Evolutionary conservation across 2,113 vertebrate genomes (phyloP).

Genomic region (Pardalotus punctatus): DNA sequence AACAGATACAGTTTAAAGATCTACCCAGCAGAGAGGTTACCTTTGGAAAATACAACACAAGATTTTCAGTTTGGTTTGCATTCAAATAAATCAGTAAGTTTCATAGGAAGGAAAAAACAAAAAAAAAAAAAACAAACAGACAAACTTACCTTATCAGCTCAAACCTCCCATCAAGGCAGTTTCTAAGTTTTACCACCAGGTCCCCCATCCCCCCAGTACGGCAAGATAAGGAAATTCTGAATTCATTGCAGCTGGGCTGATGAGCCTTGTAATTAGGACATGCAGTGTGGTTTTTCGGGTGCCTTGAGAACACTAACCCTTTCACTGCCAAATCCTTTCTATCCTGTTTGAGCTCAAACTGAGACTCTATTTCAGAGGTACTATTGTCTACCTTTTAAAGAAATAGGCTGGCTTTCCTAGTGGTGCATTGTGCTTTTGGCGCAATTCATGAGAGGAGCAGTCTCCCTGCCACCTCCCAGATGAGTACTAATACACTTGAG

Average conservation of each 20-base stretch:
- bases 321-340: conserved; percentile 5
- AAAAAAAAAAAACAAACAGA: neutral
- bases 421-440: neutral
- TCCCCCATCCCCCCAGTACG: neutral
- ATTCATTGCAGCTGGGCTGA: conserved; percentile 48
- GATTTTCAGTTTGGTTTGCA: neutral
- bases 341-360: neutral
- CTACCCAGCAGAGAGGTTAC: neutral
- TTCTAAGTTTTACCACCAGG: neutral
- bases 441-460: neutral
- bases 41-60: neutral
- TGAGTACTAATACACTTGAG: neutral
- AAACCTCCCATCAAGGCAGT: neutral
- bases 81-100: neutral
- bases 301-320: conserved; percentile 9
- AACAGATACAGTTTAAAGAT: neutral
- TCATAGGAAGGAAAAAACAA: neutral
- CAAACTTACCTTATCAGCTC: neutral
- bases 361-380: neutral
- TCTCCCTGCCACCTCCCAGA: neutral
- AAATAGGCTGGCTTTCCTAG: neutral
- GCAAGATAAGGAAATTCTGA: conserved; percentile 51
- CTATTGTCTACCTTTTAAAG: neutral
- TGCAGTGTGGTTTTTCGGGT: neutral
- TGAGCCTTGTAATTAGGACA: conserved; percentile 44